Evolutionary conservation across 2,888 invertebrate genomes (phyloP).

Genomic region (Argyresthia goedartella): DNA sequence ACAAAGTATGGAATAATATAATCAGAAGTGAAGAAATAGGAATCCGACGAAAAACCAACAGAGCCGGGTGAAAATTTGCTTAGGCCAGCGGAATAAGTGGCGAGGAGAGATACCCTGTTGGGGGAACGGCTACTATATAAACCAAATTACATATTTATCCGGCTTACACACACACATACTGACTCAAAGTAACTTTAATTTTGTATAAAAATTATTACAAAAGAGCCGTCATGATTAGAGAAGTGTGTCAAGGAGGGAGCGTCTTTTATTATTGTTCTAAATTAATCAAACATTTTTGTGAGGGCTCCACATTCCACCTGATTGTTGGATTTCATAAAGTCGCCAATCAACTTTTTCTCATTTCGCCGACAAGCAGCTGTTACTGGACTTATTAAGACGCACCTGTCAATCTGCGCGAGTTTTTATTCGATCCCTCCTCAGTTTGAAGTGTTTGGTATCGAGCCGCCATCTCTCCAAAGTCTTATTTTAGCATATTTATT

Average conservation of each 20-base stretch:
- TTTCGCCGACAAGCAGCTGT: constrained; percentile 55
- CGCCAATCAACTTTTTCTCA: constrained; percentile 63
- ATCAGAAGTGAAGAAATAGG: constrained; percentile 70
- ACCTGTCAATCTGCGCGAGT: constrained; percentile 63
- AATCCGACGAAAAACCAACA: constrained; percentile 68
- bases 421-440: constrained; percentile 55
- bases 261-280: constrained; percentile 3
- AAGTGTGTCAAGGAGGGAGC: too few relatives aligned
- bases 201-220: too few relatives aligned
- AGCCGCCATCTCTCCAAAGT: constrained; percentile 24
- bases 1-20: constrained; percentile 70
- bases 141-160: neutral
- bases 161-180: neutral
- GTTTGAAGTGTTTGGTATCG: constrained; percentile 45
- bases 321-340: constrained; percentile 33
- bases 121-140: constrained; percentile 13
- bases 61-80: constrained; percentile 64
- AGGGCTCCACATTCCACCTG: constrained; percentile 10
- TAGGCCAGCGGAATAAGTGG: constrained; percentile 69
- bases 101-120: constrained; percentile 43
- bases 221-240: too few relatives aligned
- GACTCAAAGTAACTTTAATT: neutral
- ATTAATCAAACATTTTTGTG: constrained; percentile 9
- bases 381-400: constrained; percentile 65
- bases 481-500: constrained; percentile 58